Evolutionary conservation across 2,797 vertebrate species (phyloP), one percentile per base, ranked within the genome.

Genomic region (Brotogeris chrysoptera): DNA sequence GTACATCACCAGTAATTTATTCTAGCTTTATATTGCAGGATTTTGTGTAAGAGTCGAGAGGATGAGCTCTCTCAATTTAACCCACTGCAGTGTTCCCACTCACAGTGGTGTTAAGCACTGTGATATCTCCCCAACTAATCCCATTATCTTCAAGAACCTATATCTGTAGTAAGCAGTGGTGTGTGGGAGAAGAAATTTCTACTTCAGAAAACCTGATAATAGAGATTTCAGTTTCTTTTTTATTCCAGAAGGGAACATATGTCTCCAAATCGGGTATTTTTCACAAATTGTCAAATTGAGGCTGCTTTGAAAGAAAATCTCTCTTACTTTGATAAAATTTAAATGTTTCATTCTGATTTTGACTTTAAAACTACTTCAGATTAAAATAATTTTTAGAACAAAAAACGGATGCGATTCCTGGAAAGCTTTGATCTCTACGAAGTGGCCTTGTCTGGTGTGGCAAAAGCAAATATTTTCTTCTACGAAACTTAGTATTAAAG

Each of bases 191-290:
- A 81, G 65, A 78, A 66, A 77, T 85, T 92, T 89, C 47, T 84
- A 30, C 60, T 70, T 50, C 44, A 80, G 66, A 73, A 94, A 92
- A 55, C 11, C 32, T 38, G 34, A n/a, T 55, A 84, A 79, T 28
- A 90, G 86, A 82, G 64, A 80, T 63, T 93, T 88, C 20, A 11
- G 41, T 84, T 95, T 80, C 34, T 74, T 90, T 90, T 90, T 83
- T 27, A 20, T 88, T 80, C 34, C 34, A 72, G 61, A 91, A 83
- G 38, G 57, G 69, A 95, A 79, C 7, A 39, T 65, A 25, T 49
- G 10, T 89, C 82, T 88, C 34, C 9, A 83, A 57, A 64, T 10
- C 4, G 18, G 16, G 23, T 90, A 25, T 91, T 95, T 91, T 92
- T 90, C 73, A 61, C 44, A 66, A 65, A 50, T 59, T 76, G 17